Conservation (phyloP, 2,113 vertebrate species). For the Ciconia boyciana region DNA sequence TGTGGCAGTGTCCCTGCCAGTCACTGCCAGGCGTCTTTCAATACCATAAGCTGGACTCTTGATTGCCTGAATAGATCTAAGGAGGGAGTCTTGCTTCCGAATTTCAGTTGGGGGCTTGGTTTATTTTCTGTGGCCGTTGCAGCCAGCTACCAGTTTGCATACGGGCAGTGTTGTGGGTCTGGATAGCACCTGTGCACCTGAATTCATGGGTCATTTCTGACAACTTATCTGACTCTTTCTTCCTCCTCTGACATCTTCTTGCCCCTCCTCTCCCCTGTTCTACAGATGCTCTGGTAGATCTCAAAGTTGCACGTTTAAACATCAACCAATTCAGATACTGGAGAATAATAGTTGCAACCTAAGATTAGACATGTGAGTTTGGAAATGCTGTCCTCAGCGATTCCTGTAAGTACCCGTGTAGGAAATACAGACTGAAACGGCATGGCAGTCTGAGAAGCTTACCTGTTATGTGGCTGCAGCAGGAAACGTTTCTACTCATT, state of each 20-base stretch:
- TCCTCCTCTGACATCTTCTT: rapidly evolving
- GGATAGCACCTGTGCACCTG: rapidly evolving
- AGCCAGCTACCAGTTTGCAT: rapidly evolving
- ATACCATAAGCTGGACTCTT: rapidly evolving
- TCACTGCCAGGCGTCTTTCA: not conserved
- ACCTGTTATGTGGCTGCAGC: not conserved
- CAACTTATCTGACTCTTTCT: not conserved
- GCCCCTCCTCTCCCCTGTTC: not conserved
- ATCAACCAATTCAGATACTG: not conserved
- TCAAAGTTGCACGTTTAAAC: too few species aligned
- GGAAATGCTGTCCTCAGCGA: not conserved
- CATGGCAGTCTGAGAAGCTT: not conserved
- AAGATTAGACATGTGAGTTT: not conserved
- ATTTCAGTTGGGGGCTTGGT: rapidly evolving
- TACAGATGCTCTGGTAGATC: not conserved
- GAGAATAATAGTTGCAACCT: not conserved
- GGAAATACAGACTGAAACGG: not conserved
- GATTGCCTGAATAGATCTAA: too few species aligned
- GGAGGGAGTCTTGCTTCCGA: not conserved
- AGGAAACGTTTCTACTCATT: not conserved
- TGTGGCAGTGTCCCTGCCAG: not conserved
- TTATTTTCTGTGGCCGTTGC: not conserved
- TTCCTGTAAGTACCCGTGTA: not conserved
- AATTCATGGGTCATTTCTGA: rapidly evolving
- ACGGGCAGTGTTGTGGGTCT: rapidly evolving